phyloP scores from a whole-genome alignment of 92 coral and sea anemone genomes.

The Palythoa grandiflora region DNA sequence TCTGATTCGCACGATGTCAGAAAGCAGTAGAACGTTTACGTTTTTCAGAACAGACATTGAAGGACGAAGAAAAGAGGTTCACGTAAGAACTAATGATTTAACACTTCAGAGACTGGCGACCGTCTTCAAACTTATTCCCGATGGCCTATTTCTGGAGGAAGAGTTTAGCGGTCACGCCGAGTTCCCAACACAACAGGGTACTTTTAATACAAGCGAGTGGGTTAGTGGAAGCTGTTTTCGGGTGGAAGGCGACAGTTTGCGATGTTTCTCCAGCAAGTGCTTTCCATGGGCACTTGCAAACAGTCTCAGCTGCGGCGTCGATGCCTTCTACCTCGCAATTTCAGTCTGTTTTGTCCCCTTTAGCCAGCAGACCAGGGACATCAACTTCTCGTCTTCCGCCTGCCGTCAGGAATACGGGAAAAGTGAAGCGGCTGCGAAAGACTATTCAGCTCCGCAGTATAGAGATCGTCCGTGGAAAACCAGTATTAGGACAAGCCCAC shows the following conservation, averaged over 20 bases:
- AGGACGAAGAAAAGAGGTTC: conserved; percentile 13
- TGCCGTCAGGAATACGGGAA: not conserved
- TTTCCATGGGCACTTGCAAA: not conserved
- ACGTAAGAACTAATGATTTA: not conserved
- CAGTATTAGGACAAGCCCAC: not conserved
- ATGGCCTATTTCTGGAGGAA: not conserved
- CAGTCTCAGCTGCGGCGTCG: not conserved
- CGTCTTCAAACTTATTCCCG: not conserved
- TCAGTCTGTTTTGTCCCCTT: not conserved
- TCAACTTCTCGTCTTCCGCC: not conserved
- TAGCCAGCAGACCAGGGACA: not conserved
- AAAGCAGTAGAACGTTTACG: not conserved
- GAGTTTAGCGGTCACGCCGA: conserved; percentile 9
- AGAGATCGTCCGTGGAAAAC: not conserved
- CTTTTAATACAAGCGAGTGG: conserved; percentile 2
- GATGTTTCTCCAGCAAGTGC: conserved; percentile 6
- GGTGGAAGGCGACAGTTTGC: conserved; percentile 15
- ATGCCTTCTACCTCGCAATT: not conserved
- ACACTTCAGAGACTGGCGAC: conserved; percentile 13
- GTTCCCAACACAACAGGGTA: not conserved
- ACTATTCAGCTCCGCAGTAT: not conserved
- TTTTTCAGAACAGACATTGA: not conserved
- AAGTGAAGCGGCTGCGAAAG: not conserved
- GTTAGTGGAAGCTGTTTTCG: not conserved
- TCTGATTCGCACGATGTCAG: not conserved